Base-by-base conservation (phyloP, 2,888 invertebrate species). In the Phyllotreta striolata region DNA sequence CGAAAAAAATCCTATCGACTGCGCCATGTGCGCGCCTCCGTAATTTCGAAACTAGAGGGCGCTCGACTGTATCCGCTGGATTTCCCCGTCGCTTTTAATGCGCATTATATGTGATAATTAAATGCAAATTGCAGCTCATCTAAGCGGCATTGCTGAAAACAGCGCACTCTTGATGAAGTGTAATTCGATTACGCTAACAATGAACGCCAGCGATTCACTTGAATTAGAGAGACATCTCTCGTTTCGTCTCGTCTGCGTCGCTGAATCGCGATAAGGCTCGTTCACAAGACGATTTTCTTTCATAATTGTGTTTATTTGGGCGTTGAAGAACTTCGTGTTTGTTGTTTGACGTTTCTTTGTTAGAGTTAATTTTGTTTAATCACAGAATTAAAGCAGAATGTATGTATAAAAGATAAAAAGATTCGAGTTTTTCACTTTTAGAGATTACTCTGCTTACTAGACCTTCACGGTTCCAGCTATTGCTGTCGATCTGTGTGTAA, bases 21-120 rank as follows among this genome's bases (percentile, higher is more conserved):
- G 60, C 38, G 52, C 60, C 59, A 46, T 41, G 35, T 24, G 24
- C 35, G 37, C 35, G 37, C 35, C 24, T 52, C 37, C 79, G 76
- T 77, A 78, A 78, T 78, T 78, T 74, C 71, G 70, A 73, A 24
- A 24, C 35, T 13, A 41, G 40, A 38, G 52, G 52, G 52, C 52
- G 38, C 56, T 40, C 74, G 76, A 76, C 76, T 76, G 77, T 76
- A 80, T 80, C 73, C 74, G 75, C 73, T 76, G 77, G 73, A 73
- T 74, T 74, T 73, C 76, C 74, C 74, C 74, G 73, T 74, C 70
- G 74, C 76, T 78, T 78, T 79, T 79, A 79, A 79, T 80, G 78
- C 80, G 80, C 79, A 80, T 81, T 81, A 81, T 81, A 81, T 81
- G 81, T 81, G 81, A 81, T 81, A 80, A 81, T 81, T 80, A 81